Base-by-base conservation (phyloP, 2,797 vertebrate genomes). In the Thripadectes ignobilis region DNA sequence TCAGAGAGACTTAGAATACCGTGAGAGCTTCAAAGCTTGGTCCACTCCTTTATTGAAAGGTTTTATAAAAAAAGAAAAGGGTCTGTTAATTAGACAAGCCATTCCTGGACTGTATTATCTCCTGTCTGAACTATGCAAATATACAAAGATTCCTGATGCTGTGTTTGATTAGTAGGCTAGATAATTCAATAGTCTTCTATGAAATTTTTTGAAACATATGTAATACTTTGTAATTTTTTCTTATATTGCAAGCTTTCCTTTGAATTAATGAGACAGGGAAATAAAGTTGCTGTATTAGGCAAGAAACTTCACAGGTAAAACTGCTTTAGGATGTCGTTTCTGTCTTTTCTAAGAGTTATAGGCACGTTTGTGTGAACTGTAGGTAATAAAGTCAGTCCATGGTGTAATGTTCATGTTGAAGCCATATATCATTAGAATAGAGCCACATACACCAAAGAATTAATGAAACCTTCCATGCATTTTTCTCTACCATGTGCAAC, bases 401-500 rank as follows among this genome's bases (percentile, higher is more conserved):
- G 15, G 85, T 96, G 93, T 96, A 96, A 92, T 95, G 88, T 97
- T 96, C 93, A 48, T 77, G 62, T 82, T 83, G 63, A 97, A 91
- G 95, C 88, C 89, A 91, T 97, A 96, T 96, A 96, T 95, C 79
- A 65, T 97, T 97, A 95, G 83, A 96, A 95, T 96, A 39, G 92
- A 97, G 96, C 96, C 95, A 96, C 96, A 97, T 95, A 95, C 96
- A 94, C 92, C 94, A 97, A 97, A 96, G 97, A 98, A 98, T 98
- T 99, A 98, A 98, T 98, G 97, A 98, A 97, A 97, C 61, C 78
- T 89, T 67, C 91, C 13, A 14, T 41, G 38, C 97, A 96, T 91
- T 97, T 97, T 97, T 96, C 57, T 96, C 95, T 95, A 91, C 92
- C 12, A 12, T 97, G 95, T 97, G 96, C 94, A 98, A 95, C 95